phyloP scores from a whole-genome alignment of 2,113 vertebrate species.

The Zingel zingel region DNA sequence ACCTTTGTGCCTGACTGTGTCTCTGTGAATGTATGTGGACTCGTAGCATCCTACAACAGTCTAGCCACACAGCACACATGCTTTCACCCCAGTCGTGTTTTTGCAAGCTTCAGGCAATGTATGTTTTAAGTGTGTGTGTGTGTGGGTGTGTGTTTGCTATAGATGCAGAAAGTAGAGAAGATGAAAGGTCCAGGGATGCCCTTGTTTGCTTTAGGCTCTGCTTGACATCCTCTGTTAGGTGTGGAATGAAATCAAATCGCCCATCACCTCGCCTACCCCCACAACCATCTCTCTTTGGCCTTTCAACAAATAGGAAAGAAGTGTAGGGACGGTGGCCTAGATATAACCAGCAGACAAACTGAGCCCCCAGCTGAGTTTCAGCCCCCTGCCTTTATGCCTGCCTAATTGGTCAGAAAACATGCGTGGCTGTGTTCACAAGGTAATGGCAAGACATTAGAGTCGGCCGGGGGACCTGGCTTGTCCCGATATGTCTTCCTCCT shows the following conservation, averaged over 20 bases:
- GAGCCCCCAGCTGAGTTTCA: constrained; percentile 63
- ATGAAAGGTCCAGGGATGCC: constrained; percentile 57
- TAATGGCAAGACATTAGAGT: constrained; percentile 58
- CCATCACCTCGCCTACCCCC: not conserved
- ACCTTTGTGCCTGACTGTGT: not conserved
- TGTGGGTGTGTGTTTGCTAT: not conserved
- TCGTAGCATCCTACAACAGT: constrained; percentile 3
- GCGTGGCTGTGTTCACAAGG: constrained; percentile 58
- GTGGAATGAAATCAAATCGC: constrained; percentile 48
- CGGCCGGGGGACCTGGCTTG: constrained; percentile 34
- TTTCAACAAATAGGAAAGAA: constrained; percentile 48
- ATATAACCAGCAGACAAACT: constrained; percentile 65
- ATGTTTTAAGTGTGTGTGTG: not conserved
- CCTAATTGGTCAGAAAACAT: constrained; percentile 82
- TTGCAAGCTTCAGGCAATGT: not conserved
- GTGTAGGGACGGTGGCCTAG: constrained; percentile 61
- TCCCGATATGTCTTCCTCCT: constrained; percentile 23
- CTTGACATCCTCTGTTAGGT: constrained; percentile 50
- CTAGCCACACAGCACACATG: not conserved
- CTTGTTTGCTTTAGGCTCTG: constrained; percentile 56
- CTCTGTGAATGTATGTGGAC: not conserved
- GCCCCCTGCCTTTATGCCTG: constrained; percentile 72
- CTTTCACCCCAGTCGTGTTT: not conserved
- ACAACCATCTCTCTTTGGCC: constrained; percentile 7
- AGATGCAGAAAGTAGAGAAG: constrained; percentile 43